Evolutionary conservation across 2,797 vertebrate genomes (phyloP).

Genomic region (Poecilia gillii): DNA sequence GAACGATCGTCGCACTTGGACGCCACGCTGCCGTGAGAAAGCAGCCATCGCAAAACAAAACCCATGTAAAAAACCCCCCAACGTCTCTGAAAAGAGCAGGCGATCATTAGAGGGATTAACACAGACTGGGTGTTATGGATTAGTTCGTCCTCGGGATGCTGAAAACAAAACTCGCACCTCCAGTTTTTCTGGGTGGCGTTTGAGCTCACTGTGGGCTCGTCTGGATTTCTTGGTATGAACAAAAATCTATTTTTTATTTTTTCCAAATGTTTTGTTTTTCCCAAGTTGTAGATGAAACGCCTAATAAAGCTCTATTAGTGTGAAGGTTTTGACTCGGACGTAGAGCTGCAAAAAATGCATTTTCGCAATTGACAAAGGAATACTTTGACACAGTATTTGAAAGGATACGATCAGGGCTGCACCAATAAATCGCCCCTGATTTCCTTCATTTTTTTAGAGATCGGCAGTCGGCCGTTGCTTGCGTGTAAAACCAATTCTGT

Average conservation of each 20-base stretch:
- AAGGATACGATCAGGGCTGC: not conserved
- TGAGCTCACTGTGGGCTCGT: not conserved
- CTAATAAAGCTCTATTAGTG: not conserved
- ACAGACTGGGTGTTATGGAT: not conserved
- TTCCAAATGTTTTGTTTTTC: not conserved
- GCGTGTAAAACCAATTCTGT: no score
- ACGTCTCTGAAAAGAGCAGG: not conserved
- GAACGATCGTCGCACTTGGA: not conserved
- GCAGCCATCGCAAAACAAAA: not conserved
- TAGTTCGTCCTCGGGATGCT: not conserved
- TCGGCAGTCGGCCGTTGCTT: no score
- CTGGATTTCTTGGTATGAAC: not conserved
- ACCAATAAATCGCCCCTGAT: no score
- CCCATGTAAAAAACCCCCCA: no score
- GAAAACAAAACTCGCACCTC: not conserved
- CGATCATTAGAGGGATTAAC: not conserved
- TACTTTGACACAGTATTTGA: not conserved
- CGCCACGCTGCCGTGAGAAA: not conserved
- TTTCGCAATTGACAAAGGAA: not conserved
- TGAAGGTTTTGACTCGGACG: not conserved
- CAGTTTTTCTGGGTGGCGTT: not conserved
- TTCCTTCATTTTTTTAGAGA: no score
- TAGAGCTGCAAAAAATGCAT: not conserved
- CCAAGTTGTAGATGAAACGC: not conserved
- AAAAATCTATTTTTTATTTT: not conserved